These are phyloP conservation scores for Metopolophium dirhodum DNA, from an alignment of 1,140 invertebrate genomes.

Conservation along the genomic window DNA sequence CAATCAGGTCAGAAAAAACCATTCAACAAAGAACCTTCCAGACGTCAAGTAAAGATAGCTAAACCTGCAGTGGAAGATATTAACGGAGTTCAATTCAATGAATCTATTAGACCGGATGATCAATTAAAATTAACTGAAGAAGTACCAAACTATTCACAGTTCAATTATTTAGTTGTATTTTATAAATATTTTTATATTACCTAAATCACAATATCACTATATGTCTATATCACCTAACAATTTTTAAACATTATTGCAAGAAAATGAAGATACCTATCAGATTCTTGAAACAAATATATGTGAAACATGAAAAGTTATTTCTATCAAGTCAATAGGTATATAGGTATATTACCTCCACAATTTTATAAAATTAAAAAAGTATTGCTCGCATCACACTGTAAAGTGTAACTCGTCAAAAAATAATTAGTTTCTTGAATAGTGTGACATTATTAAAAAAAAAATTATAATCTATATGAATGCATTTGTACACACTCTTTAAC, in stretches of 20 bases:
- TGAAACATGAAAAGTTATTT: no score
- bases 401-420: no score
- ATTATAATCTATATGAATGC: no score
- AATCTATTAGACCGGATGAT: constrained; percentile 70
- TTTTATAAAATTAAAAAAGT: no score
- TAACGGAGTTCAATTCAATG: constrained; percentile 2
- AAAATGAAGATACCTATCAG: background rate
- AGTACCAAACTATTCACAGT: constrained; percentile 62
- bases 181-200: background rate
- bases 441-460: no score
- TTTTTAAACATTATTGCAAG: background rate
- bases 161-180: background rate
- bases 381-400: no score
- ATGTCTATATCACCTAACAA: background rate
- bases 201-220: background rate
- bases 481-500: no score
- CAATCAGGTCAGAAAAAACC: constrained; percentile 37
- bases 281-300: no score
- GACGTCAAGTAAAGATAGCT: constrained; percentile 41
- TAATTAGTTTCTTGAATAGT: no score
- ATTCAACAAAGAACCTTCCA: constrained; percentile 49
- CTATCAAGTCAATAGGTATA: no score
- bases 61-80: constrained; percentile 31
- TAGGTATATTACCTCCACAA: no score
- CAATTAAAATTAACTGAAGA: constrained; percentile 74